Evolutionary conservation across 2,888 invertebrate species (phyloP).

Genomic region (Schizotus pectinicornis): DNA sequence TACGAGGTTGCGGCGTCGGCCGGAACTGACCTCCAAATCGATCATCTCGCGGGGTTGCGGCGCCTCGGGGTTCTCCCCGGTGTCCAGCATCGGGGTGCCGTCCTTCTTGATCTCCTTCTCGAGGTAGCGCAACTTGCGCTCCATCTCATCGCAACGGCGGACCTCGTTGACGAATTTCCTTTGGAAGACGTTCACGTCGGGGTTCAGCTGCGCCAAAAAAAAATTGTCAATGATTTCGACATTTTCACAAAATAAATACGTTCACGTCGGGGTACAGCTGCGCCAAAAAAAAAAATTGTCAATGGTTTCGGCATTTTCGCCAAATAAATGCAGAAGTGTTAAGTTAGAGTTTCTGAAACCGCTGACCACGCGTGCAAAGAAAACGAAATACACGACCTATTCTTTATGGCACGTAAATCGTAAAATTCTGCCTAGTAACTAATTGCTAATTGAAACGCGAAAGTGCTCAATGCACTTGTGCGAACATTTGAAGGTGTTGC

Average conservation of each 20-base stretch:
- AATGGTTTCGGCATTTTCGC: no score
- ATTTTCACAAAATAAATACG: no score
- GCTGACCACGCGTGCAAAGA: no score
- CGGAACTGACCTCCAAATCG: constrained; percentile 81
- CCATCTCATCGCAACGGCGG: constrained; percentile 98
- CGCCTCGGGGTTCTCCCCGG: constrained; percentile 98
- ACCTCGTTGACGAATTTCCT: constrained; percentile 98
- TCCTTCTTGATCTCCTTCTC: constrained; percentile 98
- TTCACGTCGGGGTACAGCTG: constrained; percentile 97
- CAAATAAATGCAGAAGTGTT: no score
- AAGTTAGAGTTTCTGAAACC: no score
- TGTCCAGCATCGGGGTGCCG: constrained; percentile 96
- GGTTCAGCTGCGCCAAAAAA: constrained; percentile 77
- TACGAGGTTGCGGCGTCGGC: not conserved
- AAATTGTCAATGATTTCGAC: not conserved
- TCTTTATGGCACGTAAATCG: no score
- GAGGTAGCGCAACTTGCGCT: constrained; percentile 92
- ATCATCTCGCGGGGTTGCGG: constrained; percentile 99
- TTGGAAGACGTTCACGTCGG: constrained; percentile 97
- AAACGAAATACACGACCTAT: no score
- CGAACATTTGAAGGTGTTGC: no score
- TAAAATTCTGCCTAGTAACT: no score
- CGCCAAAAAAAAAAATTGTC: constrained; percentile 36
- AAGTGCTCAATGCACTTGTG: no score
- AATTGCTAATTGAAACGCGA: no score